phyloP scores from a whole-genome alignment of 2,113 vertebrate genomes.

The Pandion haliaetus region DNA sequence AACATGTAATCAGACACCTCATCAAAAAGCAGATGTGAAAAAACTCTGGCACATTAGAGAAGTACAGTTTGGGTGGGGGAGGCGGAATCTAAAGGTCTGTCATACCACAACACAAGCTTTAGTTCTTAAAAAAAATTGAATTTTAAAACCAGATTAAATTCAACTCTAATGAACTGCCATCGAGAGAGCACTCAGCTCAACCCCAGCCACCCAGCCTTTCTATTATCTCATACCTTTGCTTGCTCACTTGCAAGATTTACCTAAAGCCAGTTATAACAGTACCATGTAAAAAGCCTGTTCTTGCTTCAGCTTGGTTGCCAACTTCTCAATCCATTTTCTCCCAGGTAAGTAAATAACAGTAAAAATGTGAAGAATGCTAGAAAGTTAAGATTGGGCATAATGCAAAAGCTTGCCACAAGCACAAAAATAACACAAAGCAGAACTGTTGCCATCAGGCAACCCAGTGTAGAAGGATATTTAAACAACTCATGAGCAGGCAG shows the following conservation, averaged over 20 bases:
- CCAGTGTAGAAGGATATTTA: fast-evolving
- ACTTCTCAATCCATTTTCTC: not conserved
- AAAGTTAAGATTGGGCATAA: not conserved
- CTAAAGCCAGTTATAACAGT: not conserved
- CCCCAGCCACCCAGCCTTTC: not conserved
- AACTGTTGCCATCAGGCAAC: not conserved
- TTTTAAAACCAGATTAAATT: not conserved
- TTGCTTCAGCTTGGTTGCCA: not conserved
- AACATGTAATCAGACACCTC: not conserved
- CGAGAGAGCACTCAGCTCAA: not conserved
- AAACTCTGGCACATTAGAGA: not conserved
- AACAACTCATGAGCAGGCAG: not conserved
- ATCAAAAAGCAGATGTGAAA: not conserved
- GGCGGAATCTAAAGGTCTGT: not conserved
- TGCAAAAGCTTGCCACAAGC: not conserved
- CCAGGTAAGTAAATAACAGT: not conserved
- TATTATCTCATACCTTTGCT: not conserved
- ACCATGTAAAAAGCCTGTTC: not conserved
- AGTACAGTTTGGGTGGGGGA: not conserved
- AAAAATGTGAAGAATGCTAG: not conserved
- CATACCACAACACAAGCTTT: not conserved
- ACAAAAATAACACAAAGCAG: not conserved
- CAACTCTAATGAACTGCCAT: not conserved
- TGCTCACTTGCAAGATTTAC: not conserved
- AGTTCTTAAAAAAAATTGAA: not conserved